Percentiles rank a stretch among this genome's conserved stretches.
These are phyloP conservation scores for Buceros bicornis DNA, from an alignment of 2,797 vertebrate species.

Conservation along the genomic window DNA sequence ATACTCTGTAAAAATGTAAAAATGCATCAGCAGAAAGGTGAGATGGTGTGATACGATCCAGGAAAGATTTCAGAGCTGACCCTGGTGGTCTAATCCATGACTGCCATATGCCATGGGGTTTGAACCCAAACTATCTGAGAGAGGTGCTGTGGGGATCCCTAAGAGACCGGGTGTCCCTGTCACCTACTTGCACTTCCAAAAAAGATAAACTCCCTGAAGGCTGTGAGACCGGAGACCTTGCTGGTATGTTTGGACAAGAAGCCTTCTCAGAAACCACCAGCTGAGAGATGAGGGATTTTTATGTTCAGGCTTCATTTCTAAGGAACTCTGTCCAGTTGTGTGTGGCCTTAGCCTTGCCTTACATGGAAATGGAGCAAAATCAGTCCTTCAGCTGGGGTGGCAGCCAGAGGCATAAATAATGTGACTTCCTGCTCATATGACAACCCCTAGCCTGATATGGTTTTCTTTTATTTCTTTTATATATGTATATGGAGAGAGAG, in stretches of 20 bases:
- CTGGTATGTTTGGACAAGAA: neutral
- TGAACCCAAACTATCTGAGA: neutral
- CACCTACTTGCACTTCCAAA: neutral
- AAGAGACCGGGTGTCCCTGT: neutral
- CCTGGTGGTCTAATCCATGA: neutral
- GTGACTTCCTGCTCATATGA: neutral
- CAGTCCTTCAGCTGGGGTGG: neutral
- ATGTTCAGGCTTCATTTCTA: neutral
- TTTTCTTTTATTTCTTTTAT: neutral
- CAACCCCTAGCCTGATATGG: neutral
- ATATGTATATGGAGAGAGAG: neutral
- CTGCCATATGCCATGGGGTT: neutral
- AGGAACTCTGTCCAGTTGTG: neutral
- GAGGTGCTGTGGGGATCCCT: neutral
- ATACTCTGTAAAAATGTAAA: neutral
- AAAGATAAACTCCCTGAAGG: neutral
- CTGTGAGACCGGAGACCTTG: neutral
- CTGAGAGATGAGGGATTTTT: neutral
- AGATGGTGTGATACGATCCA: neutral
- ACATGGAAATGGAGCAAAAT: neutral
- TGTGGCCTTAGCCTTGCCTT: neutral
- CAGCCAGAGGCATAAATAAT: neutral
- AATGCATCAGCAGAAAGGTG: rapidly evolving
- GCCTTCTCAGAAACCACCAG: neutral
- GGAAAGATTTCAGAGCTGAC: neutral